Evolutionary conservation across 1,140 invertebrate species (phyloP), one percentile per base, ranked within the genome.

Genomic region (Drosophila tropicalis): DNA sequence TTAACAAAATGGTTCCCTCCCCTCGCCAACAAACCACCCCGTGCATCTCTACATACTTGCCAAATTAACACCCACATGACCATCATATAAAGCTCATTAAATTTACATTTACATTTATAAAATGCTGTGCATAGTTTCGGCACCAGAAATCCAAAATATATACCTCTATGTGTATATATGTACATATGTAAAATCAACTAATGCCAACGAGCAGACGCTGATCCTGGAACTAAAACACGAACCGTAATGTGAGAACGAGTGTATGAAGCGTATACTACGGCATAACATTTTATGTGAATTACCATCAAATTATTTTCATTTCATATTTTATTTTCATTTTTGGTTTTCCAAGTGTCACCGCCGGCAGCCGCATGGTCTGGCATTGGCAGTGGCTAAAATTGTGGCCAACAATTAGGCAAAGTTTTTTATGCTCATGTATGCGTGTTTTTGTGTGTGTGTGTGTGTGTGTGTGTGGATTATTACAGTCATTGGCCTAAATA

Each of bases 31-130:
- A 58, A 34, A 41, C 54, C 7, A 39, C 25, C 29, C 29, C 1
- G 6, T 6, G 6, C 29, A 6, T 5, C 5, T 29, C 5, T 29
- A 55, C 17, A 51, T 29, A 39, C 41, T 62, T 47, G 44, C 64
- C 67, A 64, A 67, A 81, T 77, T 81, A 81, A 82, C 75, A 76
- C 75, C 67, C 75, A 36, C 66, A 22, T 41, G 62, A 58, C 41
- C 58, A 57, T 60, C 34, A 62, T 19, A 63, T 87, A 86, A 86
- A 76, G 81, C 83, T 87, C 83, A 86, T 86, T 86, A 87, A 83
- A 86, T 83, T 87, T 83, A 63, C 69, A 87, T 86, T 86, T 86
- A 76, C 83, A 86, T 86, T 51, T 51, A 51, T 51, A 51, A 51
- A 51, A 83, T 66, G 76, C 79, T 79, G 87, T 76, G 47, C 60